Evolutionary conservation across 2,113 vertebrate species (phyloP).

Genomic region (Stictonetta naevosa): DNA sequence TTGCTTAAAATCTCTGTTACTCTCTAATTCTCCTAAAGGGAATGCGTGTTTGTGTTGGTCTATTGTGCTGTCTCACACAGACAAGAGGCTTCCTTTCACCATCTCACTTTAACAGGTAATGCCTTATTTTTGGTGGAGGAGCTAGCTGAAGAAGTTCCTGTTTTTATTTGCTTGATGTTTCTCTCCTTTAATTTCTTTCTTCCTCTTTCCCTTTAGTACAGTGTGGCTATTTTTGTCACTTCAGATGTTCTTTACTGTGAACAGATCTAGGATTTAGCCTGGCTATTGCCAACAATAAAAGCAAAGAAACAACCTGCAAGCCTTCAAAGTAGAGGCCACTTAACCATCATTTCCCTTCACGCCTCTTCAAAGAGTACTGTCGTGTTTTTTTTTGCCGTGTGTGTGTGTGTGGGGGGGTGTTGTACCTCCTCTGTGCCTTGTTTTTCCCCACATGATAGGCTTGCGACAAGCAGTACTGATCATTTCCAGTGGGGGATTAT

Average conservation of each 20-base stretch:
- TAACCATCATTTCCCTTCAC: background rate
- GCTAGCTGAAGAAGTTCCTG: background rate
- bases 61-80: background rate
- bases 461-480: background rate
- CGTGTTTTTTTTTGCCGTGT: too few relatives aligned
- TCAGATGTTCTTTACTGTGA: background rate
- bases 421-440: background rate
- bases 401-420: background rate
- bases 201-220: background rate
- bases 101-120: rapidly evolving
- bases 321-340: background rate
- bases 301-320: background rate
- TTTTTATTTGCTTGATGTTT: background rate
- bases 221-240: background rate
- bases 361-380: background rate
- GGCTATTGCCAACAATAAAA: background rate
- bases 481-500: background rate
- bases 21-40: background rate
- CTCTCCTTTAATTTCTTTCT: background rate
- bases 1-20: background rate
- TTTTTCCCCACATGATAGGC: background rate
- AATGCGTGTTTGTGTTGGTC: background rate
- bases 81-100: background rate
- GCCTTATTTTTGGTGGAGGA: background rate
- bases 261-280: background rate